These are phyloP conservation scores for Cosmia trapezina DNA, from an alignment of 2,888 invertebrate species.

Conservation along the genomic window DNA sequence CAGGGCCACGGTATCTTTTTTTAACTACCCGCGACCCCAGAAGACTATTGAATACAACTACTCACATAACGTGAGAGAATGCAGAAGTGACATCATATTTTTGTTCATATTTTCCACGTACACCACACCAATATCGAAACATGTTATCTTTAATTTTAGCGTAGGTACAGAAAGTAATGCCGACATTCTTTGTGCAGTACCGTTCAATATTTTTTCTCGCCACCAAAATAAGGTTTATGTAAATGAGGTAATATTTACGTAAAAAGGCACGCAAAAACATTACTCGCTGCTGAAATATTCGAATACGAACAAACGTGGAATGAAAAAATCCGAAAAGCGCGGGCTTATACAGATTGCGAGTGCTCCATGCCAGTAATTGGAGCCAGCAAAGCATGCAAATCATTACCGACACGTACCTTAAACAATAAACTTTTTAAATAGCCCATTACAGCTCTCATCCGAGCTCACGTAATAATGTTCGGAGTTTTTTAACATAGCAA, in stretches of 20 bases:
- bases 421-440: slow-evolving; percentile 64
- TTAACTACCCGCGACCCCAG: no score
- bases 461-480: slow-evolving; percentile 48
- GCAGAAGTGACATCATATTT: neutral
- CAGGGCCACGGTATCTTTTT: no score
- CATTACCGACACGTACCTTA: slow-evolving; percentile 58
- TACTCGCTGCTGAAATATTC: slow-evolving; percentile 37
- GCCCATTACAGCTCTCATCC: slow-evolving; percentile 57
- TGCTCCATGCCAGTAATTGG: slow-evolving; percentile 57
- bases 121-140: slow-evolving; percentile 5
- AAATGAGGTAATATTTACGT: slow-evolving; percentile 60
- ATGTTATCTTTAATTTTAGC: slow-evolving; percentile 20
- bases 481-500: slow-evolving; percentile 55
- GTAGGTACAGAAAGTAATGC: slow-evolving; percentile 32
- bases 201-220: slow-evolving; percentile 41
- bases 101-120: neutral
- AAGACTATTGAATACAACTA: slow-evolving; percentile 35
- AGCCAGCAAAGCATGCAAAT: slow-evolving; percentile 61
- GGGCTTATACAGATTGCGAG: slow-evolving; percentile 38
- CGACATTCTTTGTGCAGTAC: slow-evolving; percentile 33
- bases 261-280: slow-evolving; percentile 55
- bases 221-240: slow-evolving; percentile 54
- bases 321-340: slow-evolving; percentile 42
- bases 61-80: neutral
- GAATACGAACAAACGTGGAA: slow-evolving; percentile 45